Evolutionary conservation across 2,797 vertebrate genomes (phyloP).

Genomic region (Galago senegalensis): DNA sequence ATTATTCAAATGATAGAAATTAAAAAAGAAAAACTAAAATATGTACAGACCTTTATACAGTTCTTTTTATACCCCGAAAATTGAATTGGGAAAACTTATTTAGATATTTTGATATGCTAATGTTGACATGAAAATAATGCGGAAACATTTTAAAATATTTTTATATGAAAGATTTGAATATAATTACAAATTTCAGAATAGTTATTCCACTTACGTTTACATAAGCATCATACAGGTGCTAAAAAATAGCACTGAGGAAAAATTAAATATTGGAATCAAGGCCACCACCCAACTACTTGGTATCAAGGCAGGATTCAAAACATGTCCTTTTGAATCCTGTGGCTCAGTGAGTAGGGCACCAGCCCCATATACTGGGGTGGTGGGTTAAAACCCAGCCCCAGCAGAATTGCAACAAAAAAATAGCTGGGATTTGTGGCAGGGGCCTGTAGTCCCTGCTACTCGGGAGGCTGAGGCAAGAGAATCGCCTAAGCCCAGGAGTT

Average conservation of each 20-base stretch:
- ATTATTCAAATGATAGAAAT: not conserved
- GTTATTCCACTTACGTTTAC: not conserved
- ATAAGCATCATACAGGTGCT: not conserved
- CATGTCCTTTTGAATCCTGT: not conserved
- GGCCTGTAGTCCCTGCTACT: too few relatives aligned
- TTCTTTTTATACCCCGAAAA: not conserved
- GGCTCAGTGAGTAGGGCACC: too few relatives aligned
- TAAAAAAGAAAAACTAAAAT: not conserved
- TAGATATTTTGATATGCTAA: not conserved
- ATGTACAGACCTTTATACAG: not conserved
- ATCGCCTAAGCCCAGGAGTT: too few relatives aligned
- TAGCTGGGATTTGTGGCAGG: too few relatives aligned
- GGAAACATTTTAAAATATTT: not conserved
- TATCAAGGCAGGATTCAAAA: constrained; percentile 42
- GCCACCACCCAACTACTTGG: not conserved
- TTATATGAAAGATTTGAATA: not conserved
- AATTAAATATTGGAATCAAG: constrained; percentile 36
- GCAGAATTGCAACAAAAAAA: too few relatives aligned
- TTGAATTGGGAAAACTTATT: not conserved
- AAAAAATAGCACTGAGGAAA: constrained; percentile 31
- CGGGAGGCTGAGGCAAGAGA: too few relatives aligned
- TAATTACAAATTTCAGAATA: constrained; percentile 1
- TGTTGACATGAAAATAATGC: not conserved
- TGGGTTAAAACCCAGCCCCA: too few relatives aligned
- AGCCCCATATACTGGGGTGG: too few relatives aligned